These are phyloP conservation scores for Argyrosomus japonicus DNA, from an alignment of 2,113 vertebrate species.

Conservation along the genomic window DNA sequence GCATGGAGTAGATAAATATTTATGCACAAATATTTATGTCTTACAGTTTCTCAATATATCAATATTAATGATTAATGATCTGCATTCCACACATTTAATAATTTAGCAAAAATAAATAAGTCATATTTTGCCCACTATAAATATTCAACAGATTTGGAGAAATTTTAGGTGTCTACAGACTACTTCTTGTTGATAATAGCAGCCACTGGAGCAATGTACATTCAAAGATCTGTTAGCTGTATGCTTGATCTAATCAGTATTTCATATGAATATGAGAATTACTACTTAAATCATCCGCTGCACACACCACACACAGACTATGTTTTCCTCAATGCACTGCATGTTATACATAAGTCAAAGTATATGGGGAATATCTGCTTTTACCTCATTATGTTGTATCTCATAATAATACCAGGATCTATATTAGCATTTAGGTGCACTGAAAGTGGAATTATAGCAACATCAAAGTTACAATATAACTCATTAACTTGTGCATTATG, in stretches of 20 bases:
- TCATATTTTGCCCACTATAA: slow-evolving; percentile 72
- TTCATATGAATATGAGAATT: slow-evolving; percentile 69
- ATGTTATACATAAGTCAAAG: background rate
- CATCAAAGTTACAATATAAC: background rate
- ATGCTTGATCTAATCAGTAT: slow-evolving; percentile 73
- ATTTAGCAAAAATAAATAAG: slow-evolving; percentile 79
- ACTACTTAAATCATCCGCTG: slow-evolving; percentile 31
- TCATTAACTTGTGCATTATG: background rate
- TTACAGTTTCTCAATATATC: slow-evolving; percentile 77
- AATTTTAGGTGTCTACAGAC: slow-evolving; percentile 62
- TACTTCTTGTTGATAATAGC: slow-evolving; percentile 70
- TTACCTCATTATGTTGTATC: background rate
- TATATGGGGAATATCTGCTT: background rate
- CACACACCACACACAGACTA: background rate
- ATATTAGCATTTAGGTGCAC: background rate
- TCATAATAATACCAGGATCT: background rate
- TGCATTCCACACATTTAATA: slow-evolving; percentile 75
- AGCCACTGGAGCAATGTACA: slow-evolving; percentile 55
- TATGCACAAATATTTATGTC: slow-evolving; percentile 80
- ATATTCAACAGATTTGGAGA: slow-evolving; percentile 69
- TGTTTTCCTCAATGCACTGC: background rate
- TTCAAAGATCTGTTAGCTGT: slow-evolving; percentile 65
- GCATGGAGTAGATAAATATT: slow-evolving; percentile 73
- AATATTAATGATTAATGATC: slow-evolving; percentile 76
- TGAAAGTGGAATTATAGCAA: background rate